Percentiles rank a stretch among this genome's conserved stretches.
Evolutionary conservation across 2,797 vertebrate species (phyloP).

Genomic region (Cyprinella venusta): DNA sequence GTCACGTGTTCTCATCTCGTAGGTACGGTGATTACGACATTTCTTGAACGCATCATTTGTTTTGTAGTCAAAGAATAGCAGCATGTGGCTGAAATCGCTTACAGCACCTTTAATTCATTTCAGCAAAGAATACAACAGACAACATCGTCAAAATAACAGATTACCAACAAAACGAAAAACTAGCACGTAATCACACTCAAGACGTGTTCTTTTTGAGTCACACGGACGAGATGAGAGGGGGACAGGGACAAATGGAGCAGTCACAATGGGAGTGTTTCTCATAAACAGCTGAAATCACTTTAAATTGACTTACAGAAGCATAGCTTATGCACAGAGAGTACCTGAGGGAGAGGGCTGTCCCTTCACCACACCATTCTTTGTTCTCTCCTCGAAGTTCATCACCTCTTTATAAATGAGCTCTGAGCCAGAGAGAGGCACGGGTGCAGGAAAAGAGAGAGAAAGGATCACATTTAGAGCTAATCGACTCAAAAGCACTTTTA

Average conservation of each 20-base stretch:
- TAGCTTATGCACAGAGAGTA: slow-evolving; percentile 93
- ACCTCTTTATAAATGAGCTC: slow-evolving; percentile 99
- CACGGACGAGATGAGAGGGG: slow-evolving; percentile 61
- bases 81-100: not conserved
- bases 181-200: slow-evolving; percentile 13
- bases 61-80: not conserved
- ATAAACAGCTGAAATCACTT: slow-evolving; percentile 74
- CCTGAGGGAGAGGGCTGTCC: slow-evolving; percentile 99
- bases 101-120: slow-evolving; percentile 9
- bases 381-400: slow-evolving; percentile 99
- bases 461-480: not conserved
- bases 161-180: not conserved
- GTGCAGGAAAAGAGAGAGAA: not conserved
- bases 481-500: not conserved
- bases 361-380: slow-evolving; percentile 99
- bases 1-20: not conserved
- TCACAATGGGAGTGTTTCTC: slow-evolving; percentile 74
- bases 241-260: slow-evolving; percentile 74
- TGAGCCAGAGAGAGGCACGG: slow-evolving; percentile 65
- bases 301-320: slow-evolving; percentile 86
- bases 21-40: not conserved
- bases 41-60: not conserved
- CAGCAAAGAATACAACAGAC: slow-evolving; percentile 21
- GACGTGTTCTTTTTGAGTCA: slow-evolving; percentile 28
- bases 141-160: not conserved